These are phyloP conservation scores for Callimorpha dominula DNA, from an alignment of 2,888 invertebrate species.

Conservation along the genomic window DNA sequence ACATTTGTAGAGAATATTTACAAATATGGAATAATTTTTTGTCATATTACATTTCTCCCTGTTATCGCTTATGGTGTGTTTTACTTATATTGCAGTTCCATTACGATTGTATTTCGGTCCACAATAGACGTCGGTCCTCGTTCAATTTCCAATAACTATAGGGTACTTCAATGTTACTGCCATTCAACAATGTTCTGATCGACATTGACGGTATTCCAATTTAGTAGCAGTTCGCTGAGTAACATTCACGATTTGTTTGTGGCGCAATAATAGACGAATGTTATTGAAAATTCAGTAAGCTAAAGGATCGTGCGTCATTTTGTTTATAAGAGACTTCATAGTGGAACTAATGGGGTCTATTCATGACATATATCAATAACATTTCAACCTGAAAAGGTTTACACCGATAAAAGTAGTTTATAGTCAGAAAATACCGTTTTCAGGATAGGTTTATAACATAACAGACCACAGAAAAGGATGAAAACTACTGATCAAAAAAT, in stretches of 20 bases:
- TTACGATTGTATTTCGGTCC: constrained; percentile 51
- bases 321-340: constrained; percentile 21
- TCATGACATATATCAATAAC: neutral
- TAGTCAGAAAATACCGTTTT: neutral
- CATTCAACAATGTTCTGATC: constrained; percentile 39
- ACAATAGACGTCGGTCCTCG: constrained; percentile 53
- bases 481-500: constrained; percentile 18
- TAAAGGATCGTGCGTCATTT: constrained; percentile 31
- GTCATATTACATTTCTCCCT: constrained; percentile 4
- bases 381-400: neutral
- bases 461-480: constrained; percentile 4
- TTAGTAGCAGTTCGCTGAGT: constrained; percentile 38
- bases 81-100: constrained; percentile 50
- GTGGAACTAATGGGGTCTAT: constrained; percentile 9
- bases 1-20: neutral
- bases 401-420: constrained; percentile 3
- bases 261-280: constrained; percentile 35
- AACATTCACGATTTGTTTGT: constrained; percentile 39
- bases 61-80: constrained; percentile 26
- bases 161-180: constrained; percentile 43
- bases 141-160: constrained; percentile 54
- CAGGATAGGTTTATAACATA: constrained; percentile 3
- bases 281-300: constrained; percentile 31
- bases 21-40: neutral
- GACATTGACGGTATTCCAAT: constrained; percentile 47